Conservation (phyloP, 1,140 invertebrate species). For the Littorina saxatilis region DNA sequence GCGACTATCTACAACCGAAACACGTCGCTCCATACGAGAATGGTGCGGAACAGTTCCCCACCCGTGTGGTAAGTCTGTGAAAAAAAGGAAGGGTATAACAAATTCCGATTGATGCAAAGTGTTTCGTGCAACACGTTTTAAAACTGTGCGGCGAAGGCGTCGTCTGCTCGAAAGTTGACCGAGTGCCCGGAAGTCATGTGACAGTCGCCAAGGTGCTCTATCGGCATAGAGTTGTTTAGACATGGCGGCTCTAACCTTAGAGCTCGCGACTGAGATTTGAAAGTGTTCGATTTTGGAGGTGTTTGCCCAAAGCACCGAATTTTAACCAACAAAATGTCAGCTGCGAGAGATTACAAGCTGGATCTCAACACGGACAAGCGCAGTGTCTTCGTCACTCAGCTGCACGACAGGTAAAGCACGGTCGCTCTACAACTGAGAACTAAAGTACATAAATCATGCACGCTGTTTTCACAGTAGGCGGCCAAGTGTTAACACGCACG, state of each 20-base stretch:
- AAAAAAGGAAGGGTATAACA: too few relatives aligned
- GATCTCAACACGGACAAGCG: constrained; percentile 59
- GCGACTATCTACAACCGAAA: too few relatives aligned
- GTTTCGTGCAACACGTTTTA: too few relatives aligned
- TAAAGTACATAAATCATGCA: neutral
- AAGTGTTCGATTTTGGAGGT: neutral
- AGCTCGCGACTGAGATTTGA: neutral
- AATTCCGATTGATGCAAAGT: too few relatives aligned
- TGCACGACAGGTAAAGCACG: constrained; percentile 57
- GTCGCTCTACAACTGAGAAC: neutral
- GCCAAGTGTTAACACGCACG: neutral
- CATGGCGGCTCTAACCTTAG: constrained; percentile 44
- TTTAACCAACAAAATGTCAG: constrained; percentile 18
- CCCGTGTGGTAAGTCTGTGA: too few relatives aligned
- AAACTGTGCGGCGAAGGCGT: too few relatives aligned
- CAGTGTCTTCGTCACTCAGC: constrained; percentile 67
- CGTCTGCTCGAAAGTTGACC: constrained; percentile 20
- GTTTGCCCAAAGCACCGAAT: neutral
- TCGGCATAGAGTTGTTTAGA: constrained; percentile 49
- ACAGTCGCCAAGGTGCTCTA: constrained; percentile 46
- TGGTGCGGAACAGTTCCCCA: too few relatives aligned
- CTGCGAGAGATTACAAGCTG: constrained; percentile 49
- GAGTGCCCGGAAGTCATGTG: constrained; percentile 38
- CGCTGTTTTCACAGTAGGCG: neutral
- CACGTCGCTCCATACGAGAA: too few relatives aligned